Percentiles rank a stretch among this genome's conserved stretches.
phyloP scores from a whole-genome alignment of 1,140 invertebrate genomes.

The Campodea augens region DNA sequence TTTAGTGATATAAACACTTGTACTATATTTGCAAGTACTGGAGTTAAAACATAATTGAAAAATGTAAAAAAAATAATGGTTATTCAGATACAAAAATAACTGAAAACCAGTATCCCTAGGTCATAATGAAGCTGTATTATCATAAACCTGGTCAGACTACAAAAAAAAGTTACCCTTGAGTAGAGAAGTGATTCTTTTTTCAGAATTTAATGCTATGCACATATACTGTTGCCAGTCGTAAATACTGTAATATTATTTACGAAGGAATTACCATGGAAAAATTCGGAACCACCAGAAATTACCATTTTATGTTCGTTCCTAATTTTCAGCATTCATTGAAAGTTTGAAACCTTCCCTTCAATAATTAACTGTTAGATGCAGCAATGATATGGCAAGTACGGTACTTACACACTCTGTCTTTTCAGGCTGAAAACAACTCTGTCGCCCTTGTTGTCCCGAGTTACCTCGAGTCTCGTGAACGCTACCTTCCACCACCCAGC shows the following conservation, averaged over 20 bases:
- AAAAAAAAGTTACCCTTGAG: no score
- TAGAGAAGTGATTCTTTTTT: no score
- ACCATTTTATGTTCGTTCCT: conserved; percentile 2
- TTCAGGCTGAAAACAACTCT: conserved; percentile 35
- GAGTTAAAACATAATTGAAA: no score
- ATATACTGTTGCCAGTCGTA: background rate
- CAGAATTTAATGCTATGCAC: no score
- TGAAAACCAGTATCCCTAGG: no score
- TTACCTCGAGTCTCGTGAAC: conserved; percentile 40
- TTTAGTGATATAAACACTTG: no score
- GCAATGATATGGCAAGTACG: conserved; percentile 1
- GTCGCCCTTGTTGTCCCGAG: conserved; percentile 39
- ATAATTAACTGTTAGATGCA: background rate
- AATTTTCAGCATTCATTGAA: background rate
- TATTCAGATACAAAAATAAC: no score
- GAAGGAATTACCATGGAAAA: background rate
- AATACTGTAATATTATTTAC: background rate
- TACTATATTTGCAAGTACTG: no score
- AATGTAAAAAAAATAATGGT: no score
- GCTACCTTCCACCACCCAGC: conserved; percentile 36
- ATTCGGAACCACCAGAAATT: background rate
- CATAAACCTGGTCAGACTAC: no score
- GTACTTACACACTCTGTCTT: conserved; percentile 8
- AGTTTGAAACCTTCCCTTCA: background rate
- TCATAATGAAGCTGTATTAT: no score